Percentiles rank a stretch among this genome's conserved stretches.
These are phyloP conservation scores for Aptenodytes forsteri DNA, from an alignment of 2,113 vertebrate species.

Conservation along the genomic window DNA sequence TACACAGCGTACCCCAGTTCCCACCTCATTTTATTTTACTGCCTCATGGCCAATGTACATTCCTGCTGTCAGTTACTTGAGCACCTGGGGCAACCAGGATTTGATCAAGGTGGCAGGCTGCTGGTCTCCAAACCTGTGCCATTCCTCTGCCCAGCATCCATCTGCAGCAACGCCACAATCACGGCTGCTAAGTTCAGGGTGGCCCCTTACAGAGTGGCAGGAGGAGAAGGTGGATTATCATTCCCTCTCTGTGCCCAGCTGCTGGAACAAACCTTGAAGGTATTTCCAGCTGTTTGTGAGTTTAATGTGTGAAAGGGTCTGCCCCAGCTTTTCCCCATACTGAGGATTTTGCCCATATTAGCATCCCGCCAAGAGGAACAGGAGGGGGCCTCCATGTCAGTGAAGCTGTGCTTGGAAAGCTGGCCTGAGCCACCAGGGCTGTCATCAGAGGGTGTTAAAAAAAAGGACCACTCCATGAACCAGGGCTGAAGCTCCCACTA, in stretches of 20 bases:
- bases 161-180: not conserved
- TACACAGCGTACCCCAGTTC: rapidly evolving
- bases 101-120: not conserved
- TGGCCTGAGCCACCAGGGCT: not conserved
- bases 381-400: not conserved
- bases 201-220: not conserved
- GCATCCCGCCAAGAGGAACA: rapidly evolving
- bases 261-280: not conserved
- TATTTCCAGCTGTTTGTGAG: not conserved
- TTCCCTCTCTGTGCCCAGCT: not conserved
- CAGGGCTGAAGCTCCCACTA: not conserved
- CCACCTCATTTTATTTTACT: not conserved
- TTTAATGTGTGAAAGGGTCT: not conserved
- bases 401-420: not conserved
- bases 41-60: not conserved
- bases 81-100: not conserved
- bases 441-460: not conserved
- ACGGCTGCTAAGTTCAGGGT: not conserved
- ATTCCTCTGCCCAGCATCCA: not conserved
- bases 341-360: not conserved
- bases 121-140: not conserved
- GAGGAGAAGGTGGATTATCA: not conserved
- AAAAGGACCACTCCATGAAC: not conserved
- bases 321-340: not conserved
- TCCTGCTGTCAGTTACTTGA: not conserved